Base-by-base conservation (phyloP, 2,113 vertebrate species). In the Pygoscelis adeliae region DNA sequence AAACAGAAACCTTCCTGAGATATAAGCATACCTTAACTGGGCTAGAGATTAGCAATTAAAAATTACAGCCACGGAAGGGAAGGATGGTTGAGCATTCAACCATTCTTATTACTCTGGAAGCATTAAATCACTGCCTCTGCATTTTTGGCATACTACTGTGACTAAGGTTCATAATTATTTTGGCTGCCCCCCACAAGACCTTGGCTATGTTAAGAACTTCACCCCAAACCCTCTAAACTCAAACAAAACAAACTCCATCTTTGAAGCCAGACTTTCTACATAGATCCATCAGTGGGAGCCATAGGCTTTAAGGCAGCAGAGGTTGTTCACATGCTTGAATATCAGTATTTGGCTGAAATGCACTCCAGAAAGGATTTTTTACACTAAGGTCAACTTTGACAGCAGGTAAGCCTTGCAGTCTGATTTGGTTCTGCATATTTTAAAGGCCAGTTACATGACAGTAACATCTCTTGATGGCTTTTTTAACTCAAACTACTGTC, bases 111-210 rank as follows among this genome's bases (percentile, higher is more conserved):
- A 49, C 26, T 74, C 52, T 70, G 78, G 53, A 96, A 88, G 71
- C 66, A 93, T 40, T 88, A 94, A 86, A 97, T 90, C 82, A 93
- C 58, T 70, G 66, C 53, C 29, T 93, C 83, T 72, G 50, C 52
- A 90, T 90, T 93, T 94, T 40, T 90, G 73, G 70, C 84, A 69
- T 42, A 49, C 25, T 77, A 44, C 52, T 53, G 49, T 72, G 66
- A 83, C 61, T 82, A 77, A 79, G 70, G 89, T 72, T 83, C 74
- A 46, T 44, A 87, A 83, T 66, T 73, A 73, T 86, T 85, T 88
- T 83, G 88, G 90, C 67, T 92, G 63, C n/a, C n/a, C 19, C 67
- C 59, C 32, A 25, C 23, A 90, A 92, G 62, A 91, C 82, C 74
- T 76, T 95, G 67, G 82, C 79, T 83, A 63, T 62, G 66, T 70